These are phyloP conservation scores for Gymnothorax reevesii DNA, from an alignment of 2,797 vertebrate species.

Conservation along the genomic window DNA sequence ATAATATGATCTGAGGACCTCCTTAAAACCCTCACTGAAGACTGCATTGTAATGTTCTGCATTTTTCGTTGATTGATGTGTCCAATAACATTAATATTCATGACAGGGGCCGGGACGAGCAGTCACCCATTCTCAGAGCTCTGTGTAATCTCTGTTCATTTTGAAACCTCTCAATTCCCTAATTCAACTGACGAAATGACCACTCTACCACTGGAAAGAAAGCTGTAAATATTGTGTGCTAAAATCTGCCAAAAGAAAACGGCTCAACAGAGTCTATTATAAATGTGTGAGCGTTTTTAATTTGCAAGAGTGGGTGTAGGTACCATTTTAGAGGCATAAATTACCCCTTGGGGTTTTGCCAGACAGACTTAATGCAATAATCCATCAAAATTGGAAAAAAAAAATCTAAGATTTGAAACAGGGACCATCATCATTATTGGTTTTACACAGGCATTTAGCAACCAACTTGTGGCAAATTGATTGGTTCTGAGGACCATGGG, in stretches of 20 bases:
- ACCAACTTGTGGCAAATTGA: background rate
- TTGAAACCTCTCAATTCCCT: slow-evolving; percentile 28
- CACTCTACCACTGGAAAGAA: background rate
- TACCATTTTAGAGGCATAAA: slow-evolving; percentile 57
- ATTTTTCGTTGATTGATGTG: slow-evolving; percentile 40
- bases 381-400: slow-evolving; percentile 39
- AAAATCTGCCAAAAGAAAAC: slow-evolving; percentile 48
- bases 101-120: slow-evolving; percentile 45
- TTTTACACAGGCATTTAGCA: slow-evolving; percentile 6
- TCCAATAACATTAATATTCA: slow-evolving; percentile 60
- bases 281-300: slow-evolving; percentile 50
- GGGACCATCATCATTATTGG: background rate
- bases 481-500: background rate
- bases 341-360: slow-evolving; percentile 52
- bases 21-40: slow-evolving; percentile 41
- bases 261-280: slow-evolving; percentile 53
- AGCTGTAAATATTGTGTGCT: slow-evolving; percentile 27
- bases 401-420: background rate
- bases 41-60: slow-evolving; percentile 38
- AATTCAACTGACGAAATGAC: slow-evolving; percentile 33
- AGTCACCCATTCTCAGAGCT: slow-evolving; percentile 52
- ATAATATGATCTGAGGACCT: slow-evolving; percentile 47
- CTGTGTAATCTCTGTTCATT: slow-evolving; percentile 26
- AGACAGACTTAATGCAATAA: slow-evolving; percentile 34
- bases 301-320: slow-evolving; percentile 54